Base-by-base conservation (phyloP, 2,113 vertebrate genomes). In the Eubucco bourcierii region DNA sequence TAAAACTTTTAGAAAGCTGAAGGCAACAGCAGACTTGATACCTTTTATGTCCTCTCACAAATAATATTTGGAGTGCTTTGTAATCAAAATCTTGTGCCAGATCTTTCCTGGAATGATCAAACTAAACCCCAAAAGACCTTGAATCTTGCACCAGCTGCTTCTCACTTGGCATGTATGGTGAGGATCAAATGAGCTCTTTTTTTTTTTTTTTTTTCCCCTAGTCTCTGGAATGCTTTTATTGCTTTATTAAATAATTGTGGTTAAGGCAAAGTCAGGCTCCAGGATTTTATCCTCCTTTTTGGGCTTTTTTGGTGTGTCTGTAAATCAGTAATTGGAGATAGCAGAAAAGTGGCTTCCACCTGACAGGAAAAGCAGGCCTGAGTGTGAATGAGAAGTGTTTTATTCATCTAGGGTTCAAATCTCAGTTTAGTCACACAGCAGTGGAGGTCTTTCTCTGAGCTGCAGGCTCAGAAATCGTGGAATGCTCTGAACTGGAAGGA, bases 51-150 rank as follows among this genome's bases (percentile, higher is more conserved):
- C 33, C 39, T 87, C 47, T 72, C 68, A 50, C 24, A 65, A 88
- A 31, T 78, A 27, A 15, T 94, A 39, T 92, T 95, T 85, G 73
- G 68, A 88, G 72, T 80, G 53, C 50, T 83, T 79, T 88, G 76
- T 72, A 86, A 80, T 84, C 73, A 75, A 93, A 87, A 78, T 58
- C 28, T 31, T 80, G 52, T 86, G 85, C 82, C 87, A 95, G 37
- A 63, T 74, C 31, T 58, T 94, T 95, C 90, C 90, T 88, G 84
- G 73, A 96, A 91, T 63, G 65, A 70, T 73, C 73, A 85, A 67
- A 64, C 5, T 17, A 60, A 77, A 50, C 61, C 3, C 0, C 80
- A 75, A 73, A 59, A 68, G 87, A 83, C 95, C 91, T 90, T 80
- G 82, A 61, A 7, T 86, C 75, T 85, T 91, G 41, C 27, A 72